phyloP scores from a whole-genome alignment of 1,140 invertebrate genomes.

The Neomicropteryx cornuta region DNA sequence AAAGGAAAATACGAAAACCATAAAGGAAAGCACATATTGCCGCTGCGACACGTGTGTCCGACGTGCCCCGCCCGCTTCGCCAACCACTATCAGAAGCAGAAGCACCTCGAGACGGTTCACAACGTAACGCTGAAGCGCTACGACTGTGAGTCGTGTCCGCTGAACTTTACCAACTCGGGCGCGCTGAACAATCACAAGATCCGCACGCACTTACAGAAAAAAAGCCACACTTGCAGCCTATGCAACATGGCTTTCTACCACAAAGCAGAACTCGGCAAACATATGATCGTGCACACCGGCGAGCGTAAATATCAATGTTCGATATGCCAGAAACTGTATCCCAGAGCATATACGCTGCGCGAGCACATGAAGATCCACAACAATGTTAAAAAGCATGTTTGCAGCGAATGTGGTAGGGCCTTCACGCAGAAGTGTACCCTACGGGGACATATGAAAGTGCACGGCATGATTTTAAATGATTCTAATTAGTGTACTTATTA shows the following conservation, averaged over 20 bases:
- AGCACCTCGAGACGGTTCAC: conserved; percentile 18
- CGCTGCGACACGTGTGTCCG: conserved; percentile 7
- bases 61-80: conserved; percentile 26
- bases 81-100: conserved; percentile 18
- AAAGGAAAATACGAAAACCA: conserved; percentile 2
- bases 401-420: conserved; percentile 27
- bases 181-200: conserved; percentile 7
- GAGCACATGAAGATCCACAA: conserved; percentile 49
- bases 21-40: conserved; percentile 1
- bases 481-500: too few species aligned
- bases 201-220: conserved; percentile 10
- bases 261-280: conserved; percentile 5
- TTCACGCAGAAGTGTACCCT: conserved; percentile 17
- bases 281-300: conserved; percentile 47
- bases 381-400: conserved; percentile 26
- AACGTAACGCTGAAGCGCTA: conserved; percentile 7
- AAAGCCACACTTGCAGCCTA: conserved; percentile 13
- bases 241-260: conserved; percentile 14
- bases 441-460: conserved; percentile 8
- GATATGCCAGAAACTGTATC: conserved; percentile 40
- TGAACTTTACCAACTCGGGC: conserved; percentile 6
- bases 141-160: conserved; percentile 10
- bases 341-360: conserved; percentile 49
- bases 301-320: conserved; percentile 37
- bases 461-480: too few species aligned